Conservation (phyloP, 2,797 vertebrate species). For the Catostomus latipinnis region DNA sequence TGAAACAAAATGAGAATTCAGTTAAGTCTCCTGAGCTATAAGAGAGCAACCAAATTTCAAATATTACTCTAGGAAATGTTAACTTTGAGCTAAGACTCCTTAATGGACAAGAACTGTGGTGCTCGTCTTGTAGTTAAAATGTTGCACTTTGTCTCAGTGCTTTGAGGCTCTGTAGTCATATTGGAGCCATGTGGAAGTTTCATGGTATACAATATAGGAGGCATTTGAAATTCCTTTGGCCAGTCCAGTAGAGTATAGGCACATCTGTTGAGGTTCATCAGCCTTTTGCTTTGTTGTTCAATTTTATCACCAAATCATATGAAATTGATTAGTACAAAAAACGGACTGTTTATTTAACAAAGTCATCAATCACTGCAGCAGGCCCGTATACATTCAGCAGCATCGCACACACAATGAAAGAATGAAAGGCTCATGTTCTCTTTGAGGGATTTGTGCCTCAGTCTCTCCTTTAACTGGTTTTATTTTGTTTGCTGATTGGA, state of each 20-base stretch:
- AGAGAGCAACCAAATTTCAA: neutral
- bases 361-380: neutral
- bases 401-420: slow-evolving; percentile 12
- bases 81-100: neutral
- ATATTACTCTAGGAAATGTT: neutral
- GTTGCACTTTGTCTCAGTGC: slow-evolving; percentile 26
- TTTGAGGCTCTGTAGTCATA: slow-evolving; percentile 49
- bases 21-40: neutral
- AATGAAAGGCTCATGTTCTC: slow-evolving; percentile 11
- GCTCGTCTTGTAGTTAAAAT: slow-evolving; percentile 21
- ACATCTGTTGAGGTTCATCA: slow-evolving; percentile 30
- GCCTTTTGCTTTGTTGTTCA: neutral
- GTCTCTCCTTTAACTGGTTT: slow-evolving; percentile 15
- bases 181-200: slow-evolving; percentile 58
- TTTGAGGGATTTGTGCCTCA: neutral
- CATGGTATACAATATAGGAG: slow-evolving; percentile 56
- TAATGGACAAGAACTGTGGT: neutral
- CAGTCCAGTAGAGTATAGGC: slow-evolving; percentile 51
- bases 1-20: neutral
- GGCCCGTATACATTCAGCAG: slow-evolving; percentile 1
- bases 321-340: neutral
- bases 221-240: slow-evolving; percentile 57
- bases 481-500: slow-evolving; percentile 44
- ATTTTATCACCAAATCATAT: slow-evolving; percentile 10
- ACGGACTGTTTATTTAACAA: slow-evolving; percentile 4